Evolutionary conservation across 2,888 invertebrate species (phyloP), one percentile per base, ranked within the genome.

Genomic region (Hartigia nigra): DNA sequence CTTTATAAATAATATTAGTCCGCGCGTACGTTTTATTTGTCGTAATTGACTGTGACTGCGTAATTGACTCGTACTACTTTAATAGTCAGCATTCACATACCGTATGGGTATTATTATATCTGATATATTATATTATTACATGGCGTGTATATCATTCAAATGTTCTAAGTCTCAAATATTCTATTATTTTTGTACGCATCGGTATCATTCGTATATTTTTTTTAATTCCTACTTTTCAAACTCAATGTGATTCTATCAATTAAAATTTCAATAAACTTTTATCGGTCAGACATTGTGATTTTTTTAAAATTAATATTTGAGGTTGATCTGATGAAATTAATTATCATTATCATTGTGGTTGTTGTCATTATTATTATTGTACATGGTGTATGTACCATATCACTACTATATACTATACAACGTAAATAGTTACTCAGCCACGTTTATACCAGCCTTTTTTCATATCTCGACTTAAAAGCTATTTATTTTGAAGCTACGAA

Each of bases 1-100:
- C 77, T 76, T 82, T 81, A 87, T 86, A 87, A 87, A 87, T 87
- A 85, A 86, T 86, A 84, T 83, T 82, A 82, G 78, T 77, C 76
- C 70, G 79, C 74, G 75, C 74, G 78, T 81, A 81, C 76, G 80
- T 84, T 84, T 84, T 86, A 85, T 85, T 82, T 82, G 79, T 74
- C 82, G 80, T 84, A 83, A 85, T 83, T 80, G 80, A 81, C 78
- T 55, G 55, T 23, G 55, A 9, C 2, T 5, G 23, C 9, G 2
- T 23, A 55, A 55, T 55, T 55, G 9, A 55, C 23, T 23, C 23
- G 9, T 23, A 55, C 9, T 23, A 23, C 5, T 55, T 23, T 9
- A 2, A 9, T 39, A 23, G 39, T 14, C 39, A 39, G 14, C 5
- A 4, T 39, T 39, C 39, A 5, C 39, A 23, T 55, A 2, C 5